Evolutionary conservation across 2,797 vertebrate species (phyloP), one percentile per base, ranked within the genome.

Genomic region (Rachycentron canadum): DNA sequence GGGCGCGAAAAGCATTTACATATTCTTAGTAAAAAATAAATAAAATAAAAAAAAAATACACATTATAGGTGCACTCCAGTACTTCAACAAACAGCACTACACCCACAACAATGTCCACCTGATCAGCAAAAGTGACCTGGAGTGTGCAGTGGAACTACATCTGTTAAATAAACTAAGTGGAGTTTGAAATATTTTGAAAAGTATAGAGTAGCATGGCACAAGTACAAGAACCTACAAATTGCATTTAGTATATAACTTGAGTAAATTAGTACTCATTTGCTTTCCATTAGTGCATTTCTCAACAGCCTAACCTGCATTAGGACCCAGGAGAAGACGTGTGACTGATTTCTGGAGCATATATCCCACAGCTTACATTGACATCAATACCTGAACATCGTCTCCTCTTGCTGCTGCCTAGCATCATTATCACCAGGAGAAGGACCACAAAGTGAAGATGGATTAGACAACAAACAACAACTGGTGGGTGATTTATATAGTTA

Each of bases 401-500:
- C 72, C 65, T 70, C 49, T 73, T 23, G n/a, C 58, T 10, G 26
- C 3, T 32, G 53, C 59, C 81, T 62, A 36, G 23, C 76, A 61
- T 45, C 57, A 60, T 62, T 78, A n/a, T 76, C 79, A 23, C 72
- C n/a, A 70, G 49, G 68, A 73, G 60, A 83, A 80, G 81, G 69
- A 86, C 71, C 71, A 45, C 62, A 68, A 81, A 72, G 52, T 69
- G 73, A 81, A 78, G 58, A 76, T 76, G 79, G 78, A 90, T 75
- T 63, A 64, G 49, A 38, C 36, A 52, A 36, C 79, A 85, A 84
- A 81, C 80, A 76, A 30, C 45, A 61, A 79, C 64, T 61, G 78
- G 59, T 89, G 82, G 87, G 82, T 87, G 67, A 28, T 79, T 78
- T 59, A 79, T 69, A 59, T 50, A 17, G 47, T 88, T 23, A 85